Evolutionary conservation across 2,888 invertebrate genomes (phyloP), one percentile per base, ranked within the genome.

Genomic region (Drosophila nr. perissopoda): DNA sequence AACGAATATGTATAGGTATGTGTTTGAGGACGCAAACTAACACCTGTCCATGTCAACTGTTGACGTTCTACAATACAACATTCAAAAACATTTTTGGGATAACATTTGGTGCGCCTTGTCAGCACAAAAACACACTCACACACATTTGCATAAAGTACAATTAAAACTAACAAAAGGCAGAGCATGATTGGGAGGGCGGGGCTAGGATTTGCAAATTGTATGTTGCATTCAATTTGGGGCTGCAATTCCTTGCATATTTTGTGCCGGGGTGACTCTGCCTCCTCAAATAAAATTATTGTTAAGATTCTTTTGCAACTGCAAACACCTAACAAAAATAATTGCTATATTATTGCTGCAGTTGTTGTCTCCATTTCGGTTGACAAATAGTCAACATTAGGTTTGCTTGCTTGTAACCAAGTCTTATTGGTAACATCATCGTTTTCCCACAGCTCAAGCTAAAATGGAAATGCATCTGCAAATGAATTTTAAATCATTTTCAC

Each of bases 111-210:
- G 40, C 63, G 68, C 68, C 86, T 72, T 86, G 88, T 83, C 76
- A 80, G 70, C 82, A 72, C 18, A 34, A 36, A 57, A 42, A 59
- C 38, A 53, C 58, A 51, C 57, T 73, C 54, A 58, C 51, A 51
- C 54, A 61, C 69, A 82, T 77, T 79, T 76, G 72, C 82, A 87
- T 82, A 76, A 85, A 85, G 80, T 84, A 89, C 87, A 86, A 86
- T 84, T 89, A 89, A 85, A 85, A 70, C 82, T 73, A 87, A 73
- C 82, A 83, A 76, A 61, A 66, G 53, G n/a, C 38, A 34, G 51
- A 49, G 18, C 21, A 38, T 45, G 49, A 49, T 10, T 49, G 2
- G 0, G 21, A 2, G 13, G 16, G 36, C 5, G 2, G 4, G 13
- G 40, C 13, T 38, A 34, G 52, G 54, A 49, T 66, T 66, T 67